Conservation (phyloP, 2,797 vertebrate genomes). For the Bradypus variegatus region DNA sequence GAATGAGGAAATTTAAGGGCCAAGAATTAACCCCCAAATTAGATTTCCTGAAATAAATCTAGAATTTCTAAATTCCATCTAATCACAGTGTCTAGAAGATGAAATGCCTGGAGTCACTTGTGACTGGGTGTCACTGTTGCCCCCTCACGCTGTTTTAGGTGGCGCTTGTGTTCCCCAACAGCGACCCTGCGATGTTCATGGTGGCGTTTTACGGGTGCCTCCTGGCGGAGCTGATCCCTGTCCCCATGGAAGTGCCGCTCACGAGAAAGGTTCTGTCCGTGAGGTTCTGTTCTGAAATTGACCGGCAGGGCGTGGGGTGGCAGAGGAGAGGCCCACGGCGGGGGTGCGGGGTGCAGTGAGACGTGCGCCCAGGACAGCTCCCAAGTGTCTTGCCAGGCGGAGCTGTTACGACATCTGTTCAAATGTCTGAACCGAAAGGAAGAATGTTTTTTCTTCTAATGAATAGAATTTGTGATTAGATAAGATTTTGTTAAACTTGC, state of each 20-base stretch:
- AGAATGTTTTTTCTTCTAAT: not conserved
- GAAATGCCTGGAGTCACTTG: not conserved
- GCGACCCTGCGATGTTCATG: slow-evolving; percentile 96
- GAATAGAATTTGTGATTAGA: not conserved
- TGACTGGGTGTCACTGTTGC: not conserved
- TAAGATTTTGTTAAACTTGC: not conserved
- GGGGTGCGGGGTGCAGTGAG: too few relatives aligned
- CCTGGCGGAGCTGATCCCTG: slow-evolving; percentile 91
- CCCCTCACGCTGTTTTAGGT: slow-evolving; percentile 75
- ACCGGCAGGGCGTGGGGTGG: too few relatives aligned
- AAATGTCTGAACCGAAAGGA: not conserved
- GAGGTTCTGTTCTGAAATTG: not conserved
- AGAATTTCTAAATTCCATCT: not conserved
- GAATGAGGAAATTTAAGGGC: not conserved
- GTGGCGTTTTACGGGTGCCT: slow-evolving; percentile 97
- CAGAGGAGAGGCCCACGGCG: not conserved
- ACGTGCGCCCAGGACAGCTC: too few relatives aligned
- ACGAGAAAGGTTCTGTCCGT: slow-evolving; percentile 80
- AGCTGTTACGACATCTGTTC: not conserved
- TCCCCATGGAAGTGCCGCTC: slow-evolving; percentile 95
- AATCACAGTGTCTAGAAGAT: not conserved
- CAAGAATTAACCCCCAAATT: not conserved
- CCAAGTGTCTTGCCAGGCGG: too few relatives aligned
- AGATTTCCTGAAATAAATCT: slow-evolving; percentile 3
- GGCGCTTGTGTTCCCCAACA: slow-evolving; percentile 96